phyloP scores from a whole-genome alignment of 2,113 vertebrate genomes.

The Cricetomys ansorgei region DNA sequence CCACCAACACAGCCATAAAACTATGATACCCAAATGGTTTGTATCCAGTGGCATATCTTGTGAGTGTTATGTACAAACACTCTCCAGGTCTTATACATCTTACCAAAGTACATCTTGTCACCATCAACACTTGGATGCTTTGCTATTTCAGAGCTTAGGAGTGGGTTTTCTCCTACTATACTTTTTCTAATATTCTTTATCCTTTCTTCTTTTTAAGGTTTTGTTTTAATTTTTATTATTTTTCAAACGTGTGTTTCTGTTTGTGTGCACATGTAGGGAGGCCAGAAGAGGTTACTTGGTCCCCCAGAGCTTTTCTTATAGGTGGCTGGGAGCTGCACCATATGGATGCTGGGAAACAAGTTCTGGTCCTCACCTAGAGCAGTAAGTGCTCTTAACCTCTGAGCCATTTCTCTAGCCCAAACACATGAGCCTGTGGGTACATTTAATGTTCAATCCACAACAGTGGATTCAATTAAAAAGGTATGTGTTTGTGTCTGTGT shows the following conservation, averaged over 20 bases:
- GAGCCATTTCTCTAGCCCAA: not conserved
- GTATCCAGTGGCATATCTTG: not conserved
- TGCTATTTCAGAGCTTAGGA: not conserved
- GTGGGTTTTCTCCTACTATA: not conserved
- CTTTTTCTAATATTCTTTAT: not conserved
- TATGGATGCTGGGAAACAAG: not conserved
- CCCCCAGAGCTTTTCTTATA: not conserved
- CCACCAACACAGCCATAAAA: not conserved
- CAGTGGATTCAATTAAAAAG: not conserved
- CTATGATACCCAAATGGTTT: not conserved
- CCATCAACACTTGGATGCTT: not conserved
- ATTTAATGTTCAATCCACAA: not conserved
- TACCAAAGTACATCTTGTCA: not conserved
- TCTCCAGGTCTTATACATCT: not conserved
- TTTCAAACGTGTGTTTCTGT: not conserved
- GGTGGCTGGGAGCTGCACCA: not conserved
- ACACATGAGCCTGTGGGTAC: not conserved
- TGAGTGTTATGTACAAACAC: not conserved
- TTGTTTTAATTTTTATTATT: not conserved
- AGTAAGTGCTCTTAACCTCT: not conserved
- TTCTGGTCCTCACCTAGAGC: not conserved
- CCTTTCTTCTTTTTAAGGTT: not conserved
- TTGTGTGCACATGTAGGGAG: not conserved
- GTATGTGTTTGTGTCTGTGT: not conserved
- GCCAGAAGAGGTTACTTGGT: not conserved